These are phyloP conservation scores for Venustoraphidia nigricollis DNA, from an alignment of 2,888 invertebrate species.

Conservation along the genomic window DNA sequence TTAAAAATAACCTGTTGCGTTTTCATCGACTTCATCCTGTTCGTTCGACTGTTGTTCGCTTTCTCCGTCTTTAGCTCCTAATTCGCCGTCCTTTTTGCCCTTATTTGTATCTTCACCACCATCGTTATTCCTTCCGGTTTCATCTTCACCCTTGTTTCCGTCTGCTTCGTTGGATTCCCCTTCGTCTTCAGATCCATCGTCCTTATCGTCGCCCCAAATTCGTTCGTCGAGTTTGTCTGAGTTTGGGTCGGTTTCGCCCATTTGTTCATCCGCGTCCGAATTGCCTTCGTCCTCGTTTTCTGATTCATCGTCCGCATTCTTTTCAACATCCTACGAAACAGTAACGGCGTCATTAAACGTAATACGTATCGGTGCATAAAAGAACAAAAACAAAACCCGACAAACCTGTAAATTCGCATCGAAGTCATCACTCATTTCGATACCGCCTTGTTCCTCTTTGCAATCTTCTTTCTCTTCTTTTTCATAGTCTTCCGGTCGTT, in stretches of 20 bases:
- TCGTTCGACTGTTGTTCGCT: conserved; percentile 36
- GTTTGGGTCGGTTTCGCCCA: conserved; percentile 87
- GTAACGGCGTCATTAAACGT: not conserved
- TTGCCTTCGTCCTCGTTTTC: conserved; percentile 47
- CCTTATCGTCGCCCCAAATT: conserved; percentile 75
- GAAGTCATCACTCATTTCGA: conserved; percentile 94
- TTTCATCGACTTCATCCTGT: conserved; percentile 36
- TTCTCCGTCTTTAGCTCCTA: conserved; percentile 59
- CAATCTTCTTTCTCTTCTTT: conserved; percentile 46
- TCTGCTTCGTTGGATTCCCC: conserved; percentile 44
- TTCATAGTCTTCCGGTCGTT: conserved; percentile 61
- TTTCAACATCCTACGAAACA: conserved; percentile 26
- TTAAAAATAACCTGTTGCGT: conserved; percentile 13
- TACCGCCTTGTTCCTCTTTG: conserved; percentile 79
- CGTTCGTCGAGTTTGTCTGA: conserved; percentile 67
- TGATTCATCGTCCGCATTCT: conserved; percentile 43
- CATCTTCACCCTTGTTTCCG: conserved; percentile 24
- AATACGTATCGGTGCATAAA: not conserved
- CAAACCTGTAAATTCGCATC: conserved; percentile 64
- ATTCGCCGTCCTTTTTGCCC: conserved; percentile 45
- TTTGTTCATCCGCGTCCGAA: conserved; percentile 83
- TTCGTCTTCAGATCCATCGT: conserved; percentile 45
- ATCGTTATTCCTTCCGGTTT: conserved; percentile 24
- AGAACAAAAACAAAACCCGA: not conserved
- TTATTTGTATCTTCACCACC: conserved; percentile 23